Percentiles rank a stretch among this genome's conserved stretches.
Conservation (phyloP, 2,888 invertebrate genomes). For the Mimumesa dahlbomi region DNA sequence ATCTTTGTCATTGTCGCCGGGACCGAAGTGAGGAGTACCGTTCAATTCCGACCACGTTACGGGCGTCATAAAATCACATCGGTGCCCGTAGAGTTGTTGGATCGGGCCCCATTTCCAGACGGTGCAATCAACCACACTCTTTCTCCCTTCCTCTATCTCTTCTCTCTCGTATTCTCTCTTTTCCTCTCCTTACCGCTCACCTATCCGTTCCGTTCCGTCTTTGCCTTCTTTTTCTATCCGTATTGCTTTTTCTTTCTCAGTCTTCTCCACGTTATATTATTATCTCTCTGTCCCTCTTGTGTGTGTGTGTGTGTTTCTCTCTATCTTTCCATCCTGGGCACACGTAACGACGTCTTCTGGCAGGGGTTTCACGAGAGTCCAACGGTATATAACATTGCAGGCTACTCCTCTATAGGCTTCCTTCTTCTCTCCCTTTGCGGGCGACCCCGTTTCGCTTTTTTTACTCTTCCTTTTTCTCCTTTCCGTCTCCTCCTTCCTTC, state of each 20-base stretch:
- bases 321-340: neutral
- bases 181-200: neutral
- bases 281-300: no score
- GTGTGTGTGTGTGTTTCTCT: no score
- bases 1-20: constrained; percentile 33
- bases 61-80: constrained; percentile 56
- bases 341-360: constrained; percentile 50
- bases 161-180: neutral
- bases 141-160: neutral
- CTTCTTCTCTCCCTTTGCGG: constrained; percentile 53
- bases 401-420: constrained; percentile 47
- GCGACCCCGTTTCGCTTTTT: constrained; percentile 57
- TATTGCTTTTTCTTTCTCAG: neutral
- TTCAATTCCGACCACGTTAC: constrained; percentile 51
- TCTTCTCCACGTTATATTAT: neutral
- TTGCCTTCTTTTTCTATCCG: neutral
- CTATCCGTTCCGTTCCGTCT: neutral
- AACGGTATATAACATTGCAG: constrained; percentile 55
- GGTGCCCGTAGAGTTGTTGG: constrained; percentile 13
- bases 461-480: constrained; percentile 51
- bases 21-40: constrained; percentile 54
- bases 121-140: constrained; percentile 39
- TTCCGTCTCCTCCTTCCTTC: constrained; percentile 13
- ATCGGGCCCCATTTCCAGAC: constrained; percentile 38
- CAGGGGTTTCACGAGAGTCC: constrained; percentile 44